phyloP scores from a whole-genome alignment of 37 sponge, comb jelly and placozoan genomes.

The Ianthella basta region DNA sequence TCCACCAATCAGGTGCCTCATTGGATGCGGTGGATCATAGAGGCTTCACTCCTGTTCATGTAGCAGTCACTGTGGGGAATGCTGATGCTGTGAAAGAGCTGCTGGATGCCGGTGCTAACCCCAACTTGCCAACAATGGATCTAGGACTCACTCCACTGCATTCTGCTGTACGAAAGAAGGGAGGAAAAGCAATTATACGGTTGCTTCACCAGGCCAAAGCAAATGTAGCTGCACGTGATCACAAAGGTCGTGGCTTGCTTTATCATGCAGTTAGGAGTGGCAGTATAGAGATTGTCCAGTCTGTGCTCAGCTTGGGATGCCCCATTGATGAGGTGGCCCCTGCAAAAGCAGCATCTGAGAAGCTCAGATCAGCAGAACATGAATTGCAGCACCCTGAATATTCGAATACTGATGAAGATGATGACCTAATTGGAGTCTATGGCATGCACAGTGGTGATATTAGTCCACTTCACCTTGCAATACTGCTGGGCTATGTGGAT shows the following conservation, averaged over 20 bases:
- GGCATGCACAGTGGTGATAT: background rate
- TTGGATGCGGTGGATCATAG: background rate
- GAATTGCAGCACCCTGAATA: too few relatives aligned
- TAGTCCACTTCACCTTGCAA: slow-evolving; percentile 18
- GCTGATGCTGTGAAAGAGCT: background rate
- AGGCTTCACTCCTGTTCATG: background rate
- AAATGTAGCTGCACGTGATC: background rate
- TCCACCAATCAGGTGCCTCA: background rate
- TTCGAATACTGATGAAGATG: background rate
- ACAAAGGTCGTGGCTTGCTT: background rate
- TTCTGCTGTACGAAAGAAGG: background rate
- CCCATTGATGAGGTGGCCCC: background rate
- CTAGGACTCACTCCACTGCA: background rate
- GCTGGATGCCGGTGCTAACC: background rate
- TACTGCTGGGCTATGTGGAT: background rate
- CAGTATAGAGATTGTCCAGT: background rate
- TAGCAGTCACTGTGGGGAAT: background rate
- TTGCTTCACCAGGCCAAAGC: too few relatives aligned
- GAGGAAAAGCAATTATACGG: background rate
- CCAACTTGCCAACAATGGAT: background rate
- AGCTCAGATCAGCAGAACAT: too few relatives aligned
- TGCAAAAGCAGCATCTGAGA: background rate
- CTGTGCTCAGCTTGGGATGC: background rate
- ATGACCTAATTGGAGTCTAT: background rate
- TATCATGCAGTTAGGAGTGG: background rate